A percentile compares a stretch with the other conserved stretches of the same genome.
Conservation (phyloP, 1,140 invertebrate genomes). For the Caerostris darwini region DNA sequence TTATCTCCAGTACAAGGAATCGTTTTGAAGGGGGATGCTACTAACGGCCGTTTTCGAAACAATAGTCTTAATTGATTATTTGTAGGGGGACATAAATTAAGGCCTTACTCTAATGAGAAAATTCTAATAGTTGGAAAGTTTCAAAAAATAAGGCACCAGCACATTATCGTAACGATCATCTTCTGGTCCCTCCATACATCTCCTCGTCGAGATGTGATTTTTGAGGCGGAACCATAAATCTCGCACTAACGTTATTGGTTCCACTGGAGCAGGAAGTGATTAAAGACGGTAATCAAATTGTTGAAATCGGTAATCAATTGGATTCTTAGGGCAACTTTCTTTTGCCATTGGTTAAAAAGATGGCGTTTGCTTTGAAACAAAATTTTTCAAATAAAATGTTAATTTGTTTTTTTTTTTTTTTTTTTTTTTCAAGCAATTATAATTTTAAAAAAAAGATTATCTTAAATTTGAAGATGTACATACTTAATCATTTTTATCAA, state of each 20-base stretch:
- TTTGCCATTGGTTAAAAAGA: not conserved
- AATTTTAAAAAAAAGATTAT: too few species aligned
- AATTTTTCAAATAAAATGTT: too few species aligned
- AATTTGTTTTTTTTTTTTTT: too few species aligned
- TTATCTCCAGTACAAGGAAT: conserved; percentile 58
- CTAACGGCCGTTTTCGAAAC: conserved; percentile 59
- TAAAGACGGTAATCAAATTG: conserved; percentile 10
- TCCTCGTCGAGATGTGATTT: conserved; percentile 50
- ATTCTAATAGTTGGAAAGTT: conserved; percentile 68
- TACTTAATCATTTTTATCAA: too few species aligned
- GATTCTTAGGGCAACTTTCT: not conserved
- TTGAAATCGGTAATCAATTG: conserved; percentile 55
- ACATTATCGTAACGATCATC: conserved; percentile 74
- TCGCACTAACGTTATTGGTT: not conserved
- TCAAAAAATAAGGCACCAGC: conserved; percentile 56
- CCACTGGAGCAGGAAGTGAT: too few species aligned
- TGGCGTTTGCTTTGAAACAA: too few species aligned
- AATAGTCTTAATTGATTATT: conserved; percentile 78
- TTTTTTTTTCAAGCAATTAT: not conserved
- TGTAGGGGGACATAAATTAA: conserved; percentile 75
- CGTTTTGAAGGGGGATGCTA: conserved; percentile 36
- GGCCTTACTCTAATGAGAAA: conserved; percentile 70
- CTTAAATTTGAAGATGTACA: too few species aligned
- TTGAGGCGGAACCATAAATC: conserved; percentile 45
- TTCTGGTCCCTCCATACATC: conserved; percentile 1